A percentile compares a stretch with the other conserved stretches of the same genome.
Evolutionary conservation across 2,888 invertebrate genomes (phyloP).

Genomic region (Amphipyra berbera): DNA sequence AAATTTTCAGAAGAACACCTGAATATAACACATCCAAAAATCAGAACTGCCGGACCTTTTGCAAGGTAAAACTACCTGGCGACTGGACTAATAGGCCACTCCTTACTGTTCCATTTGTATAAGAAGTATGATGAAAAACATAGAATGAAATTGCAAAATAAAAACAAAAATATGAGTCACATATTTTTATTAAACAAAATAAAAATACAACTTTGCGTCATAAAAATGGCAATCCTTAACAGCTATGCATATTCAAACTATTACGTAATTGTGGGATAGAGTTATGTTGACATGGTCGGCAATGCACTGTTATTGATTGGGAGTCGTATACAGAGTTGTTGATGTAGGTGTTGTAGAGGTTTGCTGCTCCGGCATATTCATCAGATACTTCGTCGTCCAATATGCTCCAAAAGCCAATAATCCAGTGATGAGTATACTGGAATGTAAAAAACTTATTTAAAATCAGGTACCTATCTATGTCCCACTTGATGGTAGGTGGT

Average conservation of each 20-base stretch:
- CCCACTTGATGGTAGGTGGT: too few relatives aligned
- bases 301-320: too few relatives aligned
- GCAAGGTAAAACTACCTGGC: too few relatives aligned
- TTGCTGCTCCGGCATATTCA: slow-evolving; percentile 51
- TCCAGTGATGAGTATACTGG: slow-evolving; percentile 78
- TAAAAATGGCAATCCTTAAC: slow-evolving; percentile 11
- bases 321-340: not conserved
- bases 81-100: too few relatives aligned
- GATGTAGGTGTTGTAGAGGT: not conserved
- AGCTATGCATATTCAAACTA: slow-evolving; percentile 15
- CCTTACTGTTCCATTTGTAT: too few relatives aligned
- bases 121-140: not conserved
- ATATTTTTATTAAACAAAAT: slow-evolving; percentile 12
- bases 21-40: too few relatives aligned
- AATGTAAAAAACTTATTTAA: slow-evolving; percentile 9
- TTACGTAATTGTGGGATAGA: not conserved
- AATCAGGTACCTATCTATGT: too few relatives aligned
- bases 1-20: too few relatives aligned
- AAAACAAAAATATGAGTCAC: not conserved
- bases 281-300: not conserved
- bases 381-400: slow-evolving; percentile 72
- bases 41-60: too few relatives aligned
- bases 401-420: slow-evolving; percentile 79
- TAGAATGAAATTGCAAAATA: not conserved
- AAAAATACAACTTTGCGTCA: not conserved